Evolutionary conservation across 1,140 invertebrate species (phyloP), one percentile per base, ranked within the genome.

Genomic region (Bemisia tabaci): DNA sequence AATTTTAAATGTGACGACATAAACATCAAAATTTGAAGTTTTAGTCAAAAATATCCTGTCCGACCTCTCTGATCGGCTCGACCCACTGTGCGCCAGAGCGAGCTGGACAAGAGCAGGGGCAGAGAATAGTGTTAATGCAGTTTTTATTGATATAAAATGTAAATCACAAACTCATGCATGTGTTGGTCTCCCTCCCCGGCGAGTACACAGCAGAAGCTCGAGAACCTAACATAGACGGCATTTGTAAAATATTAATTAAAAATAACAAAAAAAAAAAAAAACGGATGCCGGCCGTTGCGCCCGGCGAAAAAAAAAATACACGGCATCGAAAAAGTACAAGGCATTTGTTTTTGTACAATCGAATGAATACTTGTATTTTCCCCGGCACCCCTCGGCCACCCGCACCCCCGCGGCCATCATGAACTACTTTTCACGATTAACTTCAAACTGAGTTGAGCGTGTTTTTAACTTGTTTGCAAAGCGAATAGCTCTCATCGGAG

Each of bases 191-290:
- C 17, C 17, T 48, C 5, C 33, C 5, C 33, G 33, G 33, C 17
- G 17, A 48, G 33, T 9, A 48, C 33, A 48, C 17, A 5, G 33
- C 33, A 48, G n/a, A n/a, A n/a, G 33, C 17, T 48, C 17, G 33
- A 48, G 17, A 48, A 48, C 17, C 5, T 48, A 48, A 48, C 33
- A 48, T 17, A 17, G 33, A 17, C 17, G 33, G 33, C 33, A 48
- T 48, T 48, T 48, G 33, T 48, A 48, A 48, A 48, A 48, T 48
- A 48, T 48, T 48, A 48, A 48, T 48, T 48, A 48, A 48, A n/a
- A n/a, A 48, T 48, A 48, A 48, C 5, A 48, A 48, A 48, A 48
- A 17, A 48, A 17, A 17, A 48, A 48, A 48, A 17, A 48, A 17
- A 48, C 5, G 33, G 33, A 48, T 9, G 33, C 33, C 33, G 5